Base-by-base conservation (phyloP, 1,140 invertebrate genomes). In the Tigriopus japonicus region DNA sequence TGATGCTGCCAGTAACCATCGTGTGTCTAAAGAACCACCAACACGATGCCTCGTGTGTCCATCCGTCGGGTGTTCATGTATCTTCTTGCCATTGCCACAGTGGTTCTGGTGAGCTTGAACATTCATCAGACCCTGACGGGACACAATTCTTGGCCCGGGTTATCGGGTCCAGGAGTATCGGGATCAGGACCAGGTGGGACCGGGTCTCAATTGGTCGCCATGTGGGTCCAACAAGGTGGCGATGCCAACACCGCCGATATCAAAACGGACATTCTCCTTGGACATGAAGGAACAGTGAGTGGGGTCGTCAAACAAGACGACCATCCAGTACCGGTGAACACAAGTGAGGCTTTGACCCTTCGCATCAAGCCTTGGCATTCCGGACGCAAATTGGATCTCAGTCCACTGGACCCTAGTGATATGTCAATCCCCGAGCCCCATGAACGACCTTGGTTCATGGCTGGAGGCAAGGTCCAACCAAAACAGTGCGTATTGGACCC, bases 61-160 rank as follows among this genome's bases (percentile, higher is more conserved):
- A 63, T 76, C 42, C 75, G 74, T 58, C 70, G 72, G 67, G 72
- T 72, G 55, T 72, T 75, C 65, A 69, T 76, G 62, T 75, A 76
- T 68, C 67, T 73, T 42, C 67, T 72, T 58, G 75, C 70, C 55
- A 65, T 72, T 28, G 73, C 71, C 55, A 71, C 71, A 17, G 69
- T 70, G 65, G 65, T 74, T 17, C 65, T 76, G 19, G 68, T 76
- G 43, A 64, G 74, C 56, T 65, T 76, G 49, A 75, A 75, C 55
- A 68, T 76, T 0, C 69, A 72, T 14, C 72, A 75, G 61, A 70
- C 68, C 62, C 72, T 69, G 70, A 56, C 61, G 64, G 19, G 67
- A 67, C 64, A 67, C 66, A 61, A 63, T 68, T 10, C 67, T 70
- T 64, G 60, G 61, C 55, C 65, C 9, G 45, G 41, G 55, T 67